Evolutionary conservation across 2,888 invertebrate species (phyloP).

Genomic region (Halocaridina rubra): DNA sequence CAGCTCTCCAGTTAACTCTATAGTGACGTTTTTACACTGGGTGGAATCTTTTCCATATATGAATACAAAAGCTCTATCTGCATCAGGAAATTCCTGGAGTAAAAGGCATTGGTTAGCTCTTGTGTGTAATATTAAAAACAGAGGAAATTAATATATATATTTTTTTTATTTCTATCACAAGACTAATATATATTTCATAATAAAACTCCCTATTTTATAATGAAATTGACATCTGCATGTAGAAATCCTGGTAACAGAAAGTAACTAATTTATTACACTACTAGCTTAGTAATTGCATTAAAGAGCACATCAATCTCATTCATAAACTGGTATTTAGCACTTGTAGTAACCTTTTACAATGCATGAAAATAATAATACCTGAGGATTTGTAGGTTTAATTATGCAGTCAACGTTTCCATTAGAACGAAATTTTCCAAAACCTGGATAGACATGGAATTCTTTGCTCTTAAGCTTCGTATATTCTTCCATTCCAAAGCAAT

Average conservation of each 20-base stretch:
- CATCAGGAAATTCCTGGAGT: conserved; percentile 50
- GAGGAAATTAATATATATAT: not conserved
- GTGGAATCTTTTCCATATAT: conserved; percentile 16
- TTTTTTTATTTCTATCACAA: not conserved
- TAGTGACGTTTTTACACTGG: conserved; percentile 8
- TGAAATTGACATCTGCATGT: not conserved
- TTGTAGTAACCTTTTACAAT: too few relatives aligned
- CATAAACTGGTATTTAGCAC: too few relatives aligned
- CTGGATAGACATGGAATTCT: conserved; percentile 22
- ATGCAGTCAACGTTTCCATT: conserved; percentile 15
- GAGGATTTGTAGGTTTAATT: conserved; percentile 29
- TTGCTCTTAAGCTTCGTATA: not conserved
- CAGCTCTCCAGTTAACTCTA: conserved; percentile 27
- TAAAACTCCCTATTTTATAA: not conserved
- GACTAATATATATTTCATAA: not conserved
- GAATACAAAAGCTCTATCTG: conserved; percentile 36
- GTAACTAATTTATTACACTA: not conserved
- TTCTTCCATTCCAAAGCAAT: not conserved
- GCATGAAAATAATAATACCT: conserved; percentile 2
- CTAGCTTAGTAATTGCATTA: too few relatives aligned
- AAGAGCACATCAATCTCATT: too few relatives aligned
- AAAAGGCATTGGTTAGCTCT: too few relatives aligned
- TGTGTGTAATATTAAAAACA: too few relatives aligned
- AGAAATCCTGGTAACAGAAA: not conserved
- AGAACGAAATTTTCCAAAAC: conserved; percentile 31